Base-by-base conservation (phyloP, 2,113 vertebrate species). In the Zosterops japonicus region DNA sequence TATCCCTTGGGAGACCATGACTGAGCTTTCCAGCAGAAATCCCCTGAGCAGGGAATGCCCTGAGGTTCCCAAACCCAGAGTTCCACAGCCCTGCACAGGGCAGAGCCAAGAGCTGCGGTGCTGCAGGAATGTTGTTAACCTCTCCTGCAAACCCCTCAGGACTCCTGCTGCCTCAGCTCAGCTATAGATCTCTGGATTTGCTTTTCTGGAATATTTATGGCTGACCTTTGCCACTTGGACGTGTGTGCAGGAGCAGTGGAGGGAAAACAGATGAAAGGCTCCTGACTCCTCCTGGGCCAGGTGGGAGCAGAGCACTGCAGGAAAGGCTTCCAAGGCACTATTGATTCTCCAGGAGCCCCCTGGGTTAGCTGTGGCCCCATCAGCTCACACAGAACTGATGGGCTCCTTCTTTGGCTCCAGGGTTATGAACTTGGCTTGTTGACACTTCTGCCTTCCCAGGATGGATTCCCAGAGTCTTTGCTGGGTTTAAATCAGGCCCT, bases 191-290 rank as follows among this genome's bases (percentile, higher is more conserved):
- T 74, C 22, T 87, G 70, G 42, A 53, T 83, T 90, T 88, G 61
- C 67, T 94, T 60, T 11, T 64, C 59, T 90, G 55, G 47, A 91
- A 83, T 95, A 91, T 91, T 95, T 64, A 90, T 78, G 59, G 11
- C 64, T 92, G 83, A 70, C 89, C 89, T 91, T 96, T 93, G 93
- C 68, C 70, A 80, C 79, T 47, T 28, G 28, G 71, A 60, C 2
- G 12, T 41, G 56, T 29, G 53, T 28, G 76, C 71, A 35, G 44
- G 60, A 94, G 22, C 31, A 36, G 36, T 36, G 80, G 29, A 77
- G 46, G 47, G 53, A 36, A 68, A 84, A 53, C 5, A 31, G 76
- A 84, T 87, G 88, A 76, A 69, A 90, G 57, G 47, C 42, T 41
- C 41, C 35, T 0, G 24, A 46, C 69, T 68, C 47, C 82, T 87